phyloP scores from a whole-genome alignment of 2,888 invertebrate genomes.

The Smittia aterrima region DNA sequence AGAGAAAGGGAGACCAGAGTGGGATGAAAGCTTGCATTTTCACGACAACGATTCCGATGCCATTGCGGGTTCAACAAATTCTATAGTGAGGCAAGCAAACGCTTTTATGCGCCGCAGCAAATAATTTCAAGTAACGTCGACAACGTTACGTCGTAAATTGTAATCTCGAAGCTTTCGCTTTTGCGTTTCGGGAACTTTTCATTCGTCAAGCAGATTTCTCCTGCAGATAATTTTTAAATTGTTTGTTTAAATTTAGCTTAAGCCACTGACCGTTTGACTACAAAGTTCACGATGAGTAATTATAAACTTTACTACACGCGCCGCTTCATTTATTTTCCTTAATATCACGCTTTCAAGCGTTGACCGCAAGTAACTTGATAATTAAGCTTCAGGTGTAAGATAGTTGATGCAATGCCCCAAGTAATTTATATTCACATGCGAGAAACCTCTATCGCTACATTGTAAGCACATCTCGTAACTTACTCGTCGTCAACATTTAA shows the following conservation, averaged over 20 bases:
- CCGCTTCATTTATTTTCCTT: background rate
- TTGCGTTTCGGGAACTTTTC: background rate
- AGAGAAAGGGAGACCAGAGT: background rate
- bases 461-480: background rate
- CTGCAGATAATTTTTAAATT: background rate
- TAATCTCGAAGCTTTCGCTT: background rate
- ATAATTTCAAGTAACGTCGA: background rate
- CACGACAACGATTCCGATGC: constrained; percentile 6
- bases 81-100: constrained; percentile 28
- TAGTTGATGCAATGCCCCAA: background rate
- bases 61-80: constrained; percentile 32
- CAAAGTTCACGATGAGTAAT: background rate
- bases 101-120: background rate
- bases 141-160: background rate
- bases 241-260: background rate
- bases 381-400: background rate
- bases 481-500: background rate
- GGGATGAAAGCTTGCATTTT: background rate
- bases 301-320: background rate
- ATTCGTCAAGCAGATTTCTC: background rate
- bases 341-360: no score
- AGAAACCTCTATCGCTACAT: no score
- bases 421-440: background rate
- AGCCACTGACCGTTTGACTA: background rate
- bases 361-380: background rate